Evolutionary conservation across 2,113 vertebrate genomes (phyloP).

Genomic region (Catharus bicknelli): DNA sequence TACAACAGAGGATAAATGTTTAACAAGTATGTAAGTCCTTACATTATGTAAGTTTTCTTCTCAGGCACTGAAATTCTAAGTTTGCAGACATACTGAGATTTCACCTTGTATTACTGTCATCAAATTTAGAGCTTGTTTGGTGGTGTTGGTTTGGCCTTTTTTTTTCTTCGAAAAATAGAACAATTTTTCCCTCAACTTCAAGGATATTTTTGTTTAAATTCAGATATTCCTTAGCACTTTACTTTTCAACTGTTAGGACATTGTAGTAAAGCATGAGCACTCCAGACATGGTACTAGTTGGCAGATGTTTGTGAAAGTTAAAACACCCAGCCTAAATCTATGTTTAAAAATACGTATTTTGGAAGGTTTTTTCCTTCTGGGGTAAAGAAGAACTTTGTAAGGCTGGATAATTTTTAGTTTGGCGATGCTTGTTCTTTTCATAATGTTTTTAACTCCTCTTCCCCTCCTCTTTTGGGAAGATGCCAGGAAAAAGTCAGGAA

Average conservation of each 20-base stretch:
- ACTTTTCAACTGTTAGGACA: background rate
- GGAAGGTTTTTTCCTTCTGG: background rate
- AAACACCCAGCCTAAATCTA: background rate
- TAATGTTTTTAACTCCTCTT: background rate
- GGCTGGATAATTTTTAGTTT: background rate
- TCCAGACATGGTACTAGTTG: background rate
- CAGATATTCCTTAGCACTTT: background rate
- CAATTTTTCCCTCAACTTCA: background rate
- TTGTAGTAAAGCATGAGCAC: background rate
- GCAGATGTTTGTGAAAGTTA: background rate
- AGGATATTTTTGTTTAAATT: background rate
- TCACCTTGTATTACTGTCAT: background rate
- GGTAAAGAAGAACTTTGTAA: background rate
- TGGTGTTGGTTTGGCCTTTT: background rate
- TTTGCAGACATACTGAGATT: background rate
- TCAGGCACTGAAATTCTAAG: background rate
- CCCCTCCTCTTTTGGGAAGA: background rate
- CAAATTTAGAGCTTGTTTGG: background rate
- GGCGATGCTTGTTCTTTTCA: background rate
- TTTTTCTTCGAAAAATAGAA: background rate
- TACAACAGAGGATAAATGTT: background rate
- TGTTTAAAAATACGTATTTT: background rate
- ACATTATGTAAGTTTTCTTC: background rate
- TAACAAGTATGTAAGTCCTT: background rate
- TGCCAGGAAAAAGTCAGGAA: constrained; percentile 13